Conservation (phyloP, 2,113 vertebrate genomes). For the Anas platyrhynchos region DNA sequence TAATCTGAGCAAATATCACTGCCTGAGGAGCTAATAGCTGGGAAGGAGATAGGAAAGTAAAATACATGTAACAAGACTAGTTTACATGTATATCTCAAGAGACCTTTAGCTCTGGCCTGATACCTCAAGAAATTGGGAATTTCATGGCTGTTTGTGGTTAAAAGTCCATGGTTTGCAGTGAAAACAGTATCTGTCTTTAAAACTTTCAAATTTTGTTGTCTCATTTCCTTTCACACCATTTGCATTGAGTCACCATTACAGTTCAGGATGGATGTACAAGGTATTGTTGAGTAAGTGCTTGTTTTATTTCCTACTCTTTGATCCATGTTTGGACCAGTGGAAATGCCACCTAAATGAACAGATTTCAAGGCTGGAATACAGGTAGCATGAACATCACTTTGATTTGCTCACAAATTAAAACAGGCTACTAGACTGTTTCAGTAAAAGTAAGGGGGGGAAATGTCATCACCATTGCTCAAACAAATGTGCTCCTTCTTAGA, state of each 20-base stretch:
- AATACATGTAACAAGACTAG: not conserved
- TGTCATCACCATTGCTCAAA: not conserved
- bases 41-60: not conserved
- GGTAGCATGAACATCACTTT: accelerated
- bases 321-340: not conserved
- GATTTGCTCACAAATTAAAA: not conserved
- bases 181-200: not conserved
- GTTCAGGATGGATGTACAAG: not conserved
- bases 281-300: not conserved
- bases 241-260: not conserved
- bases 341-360: not conserved
- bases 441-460: not conserved
- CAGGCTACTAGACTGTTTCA: not conserved
- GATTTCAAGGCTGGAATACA: not conserved
- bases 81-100: not conserved
- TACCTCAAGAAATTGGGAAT: not conserved
- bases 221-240: not conserved
- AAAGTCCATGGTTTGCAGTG: not conserved
- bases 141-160: not conserved
- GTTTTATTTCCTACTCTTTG: not conserved
- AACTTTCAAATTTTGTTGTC: not conserved
- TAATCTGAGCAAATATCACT: not conserved
- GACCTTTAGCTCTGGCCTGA: not conserved
- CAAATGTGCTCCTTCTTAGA: not conserved
- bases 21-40: not conserved